A percentile compares a stretch with the other conserved stretches of the same genome.
These are phyloP conservation scores for Megaceryle maxima DNA, from an alignment of 2,113 vertebrate species.

Conservation along the genomic window DNA sequence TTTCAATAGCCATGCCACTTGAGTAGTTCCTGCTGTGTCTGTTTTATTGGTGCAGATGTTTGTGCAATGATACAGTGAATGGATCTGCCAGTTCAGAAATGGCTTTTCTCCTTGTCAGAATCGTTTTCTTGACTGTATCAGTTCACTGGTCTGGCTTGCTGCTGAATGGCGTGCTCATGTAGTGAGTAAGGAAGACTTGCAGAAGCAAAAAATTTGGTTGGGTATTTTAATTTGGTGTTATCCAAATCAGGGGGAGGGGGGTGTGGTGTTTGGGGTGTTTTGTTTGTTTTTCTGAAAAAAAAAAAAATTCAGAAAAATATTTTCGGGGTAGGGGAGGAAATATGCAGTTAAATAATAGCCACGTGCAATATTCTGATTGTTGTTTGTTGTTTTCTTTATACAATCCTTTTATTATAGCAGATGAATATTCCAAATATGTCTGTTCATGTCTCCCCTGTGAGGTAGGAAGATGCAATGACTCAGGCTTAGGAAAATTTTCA, in stretches of 20 bases:
- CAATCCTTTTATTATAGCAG: not conserved
- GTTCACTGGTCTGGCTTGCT: not conserved
- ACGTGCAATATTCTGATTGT: not conserved
- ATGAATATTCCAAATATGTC: not conserved
- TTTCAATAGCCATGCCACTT: conserved; percentile 26
- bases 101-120: not conserved
- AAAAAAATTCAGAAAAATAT: not conserved
- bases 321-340: not conserved
- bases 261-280: too few species aligned
- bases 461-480: not conserved
- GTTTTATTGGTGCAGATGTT: conserved; percentile 3
- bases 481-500: not conserved
- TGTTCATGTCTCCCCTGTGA: not conserved
- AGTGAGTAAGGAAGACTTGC: not conserved
- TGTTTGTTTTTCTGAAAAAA: not conserved
- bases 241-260: too few species aligned
- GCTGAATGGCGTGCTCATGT: not conserved
- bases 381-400: not conserved
- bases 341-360: not conserved
- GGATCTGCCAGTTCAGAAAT: not conserved
- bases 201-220: not conserved
- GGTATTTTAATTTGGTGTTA: not conserved
- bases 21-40: conserved; percentile 22
- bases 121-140: not conserved
- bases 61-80: not conserved